phyloP scores from a whole-genome alignment of 2,888 invertebrate species.

The Polyommatus icarus region DNA sequence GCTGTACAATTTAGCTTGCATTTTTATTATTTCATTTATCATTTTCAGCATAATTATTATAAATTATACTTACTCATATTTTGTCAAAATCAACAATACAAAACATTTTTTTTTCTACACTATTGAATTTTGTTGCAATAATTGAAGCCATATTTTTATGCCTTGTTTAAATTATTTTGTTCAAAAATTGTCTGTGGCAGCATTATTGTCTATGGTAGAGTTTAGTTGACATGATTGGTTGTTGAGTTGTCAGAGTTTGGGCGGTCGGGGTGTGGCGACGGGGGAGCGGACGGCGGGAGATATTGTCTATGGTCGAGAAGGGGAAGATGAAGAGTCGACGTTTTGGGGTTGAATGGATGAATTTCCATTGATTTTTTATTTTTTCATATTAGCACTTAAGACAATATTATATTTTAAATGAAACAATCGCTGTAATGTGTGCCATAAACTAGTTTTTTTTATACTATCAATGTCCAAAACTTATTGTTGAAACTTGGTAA shows the following conservation, averaged over 20 bases:
- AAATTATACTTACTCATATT: not conserved
- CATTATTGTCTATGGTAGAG: slow-evolving; percentile 48
- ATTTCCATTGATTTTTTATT: slow-evolving; percentile 3
- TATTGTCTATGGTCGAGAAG: slow-evolving; percentile 42
- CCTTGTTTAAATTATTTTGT: not conserved
- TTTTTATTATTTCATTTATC: not conserved
- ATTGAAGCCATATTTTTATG: slow-evolving; percentile 9
- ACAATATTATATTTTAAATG: not conserved
- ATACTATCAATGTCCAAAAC: too few relatives aligned
- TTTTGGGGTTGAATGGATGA: slow-evolving; percentile 15
- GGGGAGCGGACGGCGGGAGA: slow-evolving; percentile 47
- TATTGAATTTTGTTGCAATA: not conserved
- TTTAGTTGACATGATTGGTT: slow-evolving; percentile 67
- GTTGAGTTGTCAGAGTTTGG: slow-evolving; percentile 72
- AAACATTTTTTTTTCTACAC: not conserved
- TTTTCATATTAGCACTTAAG: not conserved
- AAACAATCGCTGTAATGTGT: not conserved
- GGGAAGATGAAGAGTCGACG: slow-evolving; percentile 32
- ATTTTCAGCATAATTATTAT: not conserved
- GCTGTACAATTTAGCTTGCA: not conserved
- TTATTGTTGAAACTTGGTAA: not conserved
- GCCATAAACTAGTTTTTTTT: not conserved
- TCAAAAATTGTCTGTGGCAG: slow-evolving; percentile 38
- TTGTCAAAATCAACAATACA: not conserved
- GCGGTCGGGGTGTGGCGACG: slow-evolving; percentile 52